A percentile compares a stretch with the other conserved stretches of the same genome.
Evolutionary conservation across 2,888 invertebrate species (phyloP).

Genomic region (Anagyrus pseudococci): DNA sequence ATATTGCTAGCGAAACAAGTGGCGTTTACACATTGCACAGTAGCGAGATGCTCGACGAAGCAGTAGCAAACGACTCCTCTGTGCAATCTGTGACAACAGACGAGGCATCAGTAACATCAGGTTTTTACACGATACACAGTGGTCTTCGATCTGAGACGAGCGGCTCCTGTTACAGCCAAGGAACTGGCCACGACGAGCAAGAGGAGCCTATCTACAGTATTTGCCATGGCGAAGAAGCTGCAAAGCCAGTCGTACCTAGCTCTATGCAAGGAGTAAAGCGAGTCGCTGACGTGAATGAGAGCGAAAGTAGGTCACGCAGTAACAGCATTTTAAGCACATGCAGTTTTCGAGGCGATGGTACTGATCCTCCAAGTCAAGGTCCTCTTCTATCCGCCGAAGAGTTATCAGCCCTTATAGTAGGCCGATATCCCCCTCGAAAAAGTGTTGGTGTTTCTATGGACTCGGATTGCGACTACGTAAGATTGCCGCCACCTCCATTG

Average conservation of each 20-base stretch:
- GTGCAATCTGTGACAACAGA: constrained; percentile 57
- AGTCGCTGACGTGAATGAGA: too few species aligned
- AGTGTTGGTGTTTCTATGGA: constrained; percentile 86
- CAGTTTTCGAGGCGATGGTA: constrained; percentile 88
- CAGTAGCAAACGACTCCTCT: constrained; percentile 55
- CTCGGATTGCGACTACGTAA: constrained; percentile 90
- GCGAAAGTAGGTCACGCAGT: constrained; percentile 61
- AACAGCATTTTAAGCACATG: constrained; percentile 83
- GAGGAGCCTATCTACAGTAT: constrained; percentile 59
- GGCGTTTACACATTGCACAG: constrained; percentile 82
- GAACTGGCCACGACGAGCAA: constrained; percentile 47
- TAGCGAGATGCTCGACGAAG: constrained; percentile 59
- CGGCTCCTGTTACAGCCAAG: constrained; percentile 56
- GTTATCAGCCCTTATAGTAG: constrained; percentile 83
- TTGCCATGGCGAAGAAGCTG: constrained; percentile 53
- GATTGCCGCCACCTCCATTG: constrained; percentile 69
- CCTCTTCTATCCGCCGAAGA: constrained; percentile 83
- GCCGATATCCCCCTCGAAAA: constrained; percentile 78
- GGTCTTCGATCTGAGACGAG: constrained; percentile 58
- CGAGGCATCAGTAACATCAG: constrained; percentile 59
- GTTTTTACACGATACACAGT: constrained; percentile 60
- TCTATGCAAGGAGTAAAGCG: background rate
- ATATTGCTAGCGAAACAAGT: constrained; percentile 74
- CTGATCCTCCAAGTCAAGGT: constrained; percentile 82
- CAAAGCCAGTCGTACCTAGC: background rate